Percentiles rank a stretch among this genome's conserved stretches.
phyloP scores from a whole-genome alignment of 2,888 invertebrate species.

The Melolontha melolontha region DNA sequence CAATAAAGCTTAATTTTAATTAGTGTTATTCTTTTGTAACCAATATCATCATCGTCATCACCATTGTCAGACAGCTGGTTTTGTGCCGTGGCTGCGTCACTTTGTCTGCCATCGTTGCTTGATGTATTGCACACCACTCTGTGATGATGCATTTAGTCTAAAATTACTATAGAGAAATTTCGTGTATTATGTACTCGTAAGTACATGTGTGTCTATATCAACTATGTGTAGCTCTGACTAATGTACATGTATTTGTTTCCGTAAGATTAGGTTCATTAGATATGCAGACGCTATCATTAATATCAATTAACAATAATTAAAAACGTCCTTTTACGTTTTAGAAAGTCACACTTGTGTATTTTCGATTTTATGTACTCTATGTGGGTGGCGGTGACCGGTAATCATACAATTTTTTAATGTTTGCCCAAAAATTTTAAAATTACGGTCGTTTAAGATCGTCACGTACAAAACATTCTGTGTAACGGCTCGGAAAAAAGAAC shows the following conservation, averaged over 20 bases:
- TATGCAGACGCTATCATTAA: conserved; percentile 43
- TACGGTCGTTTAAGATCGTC: too few species aligned
- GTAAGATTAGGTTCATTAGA: conserved; percentile 38
- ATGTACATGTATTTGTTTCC: conserved; percentile 13
- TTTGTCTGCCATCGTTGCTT: conserved; percentile 27
- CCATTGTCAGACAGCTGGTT: conserved; percentile 39
- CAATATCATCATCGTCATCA: conserved; percentile 33
- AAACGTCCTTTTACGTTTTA: conserved; percentile 34
- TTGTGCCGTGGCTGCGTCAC: conserved; percentile 32
- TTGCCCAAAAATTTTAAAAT: too few species aligned
- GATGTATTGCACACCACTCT: conserved; percentile 8
- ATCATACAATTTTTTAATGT: too few species aligned
- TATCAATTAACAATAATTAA: conserved; percentile 43
- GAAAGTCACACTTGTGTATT: too few species aligned
- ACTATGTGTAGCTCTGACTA: background rate
- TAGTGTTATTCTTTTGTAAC: conserved; percentile 41
- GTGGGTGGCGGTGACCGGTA: too few species aligned
- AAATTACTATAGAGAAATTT: background rate
- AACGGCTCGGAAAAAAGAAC: too few species aligned
- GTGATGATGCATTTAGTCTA: background rate
- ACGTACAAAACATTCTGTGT: too few species aligned
- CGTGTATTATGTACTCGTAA: background rate
- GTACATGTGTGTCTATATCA: conserved; percentile 10
- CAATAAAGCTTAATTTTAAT: conserved; percentile 44
- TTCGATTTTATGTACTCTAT: too few species aligned